Evolutionary conservation across 2,888 invertebrate genomes (phyloP).

Genomic region (Limnephilus lunatus): DNA sequence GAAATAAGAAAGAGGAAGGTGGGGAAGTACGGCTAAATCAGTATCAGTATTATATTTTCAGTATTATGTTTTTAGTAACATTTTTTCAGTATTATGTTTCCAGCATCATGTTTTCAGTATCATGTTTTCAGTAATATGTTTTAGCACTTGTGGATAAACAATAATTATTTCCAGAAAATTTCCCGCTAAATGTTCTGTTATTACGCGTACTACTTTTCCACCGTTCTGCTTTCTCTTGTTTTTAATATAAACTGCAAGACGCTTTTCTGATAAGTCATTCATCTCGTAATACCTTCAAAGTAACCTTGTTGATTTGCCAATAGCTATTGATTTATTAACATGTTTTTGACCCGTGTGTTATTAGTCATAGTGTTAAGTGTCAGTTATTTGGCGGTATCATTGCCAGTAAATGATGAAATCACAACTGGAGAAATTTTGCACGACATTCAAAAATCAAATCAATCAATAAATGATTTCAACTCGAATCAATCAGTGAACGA

Average conservation of each 20-base stretch:
- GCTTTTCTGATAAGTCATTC: neutral
- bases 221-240: neutral
- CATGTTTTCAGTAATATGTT: neutral
- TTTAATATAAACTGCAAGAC: conserved; percentile 14
- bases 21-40: no score
- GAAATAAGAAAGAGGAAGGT: no score
- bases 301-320: neutral
- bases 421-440: neutral
- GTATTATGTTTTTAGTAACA: no score
- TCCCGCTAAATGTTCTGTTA: conserved; percentile 32
- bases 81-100: neutral
- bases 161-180: conserved; percentile 6
- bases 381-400: neutral
- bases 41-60: neutral
- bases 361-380: neutral
- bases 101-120: no score
- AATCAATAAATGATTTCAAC: neutral
- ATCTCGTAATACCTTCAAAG: neutral
- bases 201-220: conserved; percentile 11
- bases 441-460: neutral
- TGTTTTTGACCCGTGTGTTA: neutral
- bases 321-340: neutral
- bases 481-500: neutral
- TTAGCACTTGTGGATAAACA: conserved; percentile 9
- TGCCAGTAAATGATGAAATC: neutral